Conservation (phyloP, 2,888 invertebrate genomes). For the Folsomia manolachei region DNA sequence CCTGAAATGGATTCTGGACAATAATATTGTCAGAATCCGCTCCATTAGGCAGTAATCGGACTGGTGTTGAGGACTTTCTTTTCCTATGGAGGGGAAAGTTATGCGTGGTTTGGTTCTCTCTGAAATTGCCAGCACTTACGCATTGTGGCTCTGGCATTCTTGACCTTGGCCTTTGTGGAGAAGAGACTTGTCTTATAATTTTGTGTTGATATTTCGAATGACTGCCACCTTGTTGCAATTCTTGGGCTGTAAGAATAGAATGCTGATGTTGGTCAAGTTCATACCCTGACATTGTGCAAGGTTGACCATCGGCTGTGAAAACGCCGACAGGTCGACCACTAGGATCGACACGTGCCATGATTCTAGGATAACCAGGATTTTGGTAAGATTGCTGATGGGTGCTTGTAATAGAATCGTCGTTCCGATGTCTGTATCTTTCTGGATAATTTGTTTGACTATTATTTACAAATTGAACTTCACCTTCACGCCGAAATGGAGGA, state of each 20-base stretch:
- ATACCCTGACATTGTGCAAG: not conserved
- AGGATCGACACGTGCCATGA: constrained; percentile 8
- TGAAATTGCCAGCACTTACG: not conserved
- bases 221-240: not conserved
- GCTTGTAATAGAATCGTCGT: too few relatives aligned
- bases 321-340: not conserved
- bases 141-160: not conserved
- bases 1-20: constrained; percentile 31
- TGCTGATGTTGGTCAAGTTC: not conserved
- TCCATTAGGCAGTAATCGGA: not conserved
- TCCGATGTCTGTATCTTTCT: too few relatives aligned
- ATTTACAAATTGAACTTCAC: not conserved
- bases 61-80: constrained; percentile 2
- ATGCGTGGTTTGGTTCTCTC: not conserved
- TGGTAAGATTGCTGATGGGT: not conserved
- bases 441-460: not conserved
- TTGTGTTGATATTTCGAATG: constrained; percentile 10
- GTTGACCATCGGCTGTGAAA: constrained; percentile 12
- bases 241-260: not conserved
- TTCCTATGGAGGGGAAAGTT: not conserved
- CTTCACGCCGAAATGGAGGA: not conserved
- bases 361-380: not conserved
- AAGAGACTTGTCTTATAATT: not conserved
- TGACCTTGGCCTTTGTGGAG: not conserved
- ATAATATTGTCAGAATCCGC: constrained; percentile 17